Base-by-base conservation (phyloP, 64 coral and sea anemone species). In the Pachyseris speciosa region DNA sequence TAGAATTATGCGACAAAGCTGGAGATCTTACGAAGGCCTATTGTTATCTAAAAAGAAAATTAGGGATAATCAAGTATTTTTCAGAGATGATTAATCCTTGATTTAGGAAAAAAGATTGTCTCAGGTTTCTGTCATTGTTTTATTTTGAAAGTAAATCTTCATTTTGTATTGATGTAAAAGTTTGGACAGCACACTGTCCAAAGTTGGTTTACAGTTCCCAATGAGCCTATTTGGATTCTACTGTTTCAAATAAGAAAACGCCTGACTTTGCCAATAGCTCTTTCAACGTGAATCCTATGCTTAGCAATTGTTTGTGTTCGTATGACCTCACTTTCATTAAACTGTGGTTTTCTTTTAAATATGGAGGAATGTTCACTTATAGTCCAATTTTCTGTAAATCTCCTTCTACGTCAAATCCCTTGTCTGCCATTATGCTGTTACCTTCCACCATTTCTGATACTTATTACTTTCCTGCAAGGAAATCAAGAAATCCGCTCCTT, bases 401-500 rank as follows among this genome's bases (percentile, higher is more conserved):
- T n/a, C 48, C 69, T 73, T 15, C 47, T 39, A 87, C 58, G 34
- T 87, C 69, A 87, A 69, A 87, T 4, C 85, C 85, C 37, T 74
- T 87, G 34, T 87, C 85, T 74, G 85, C 85, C 85, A 87, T 87
- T 19, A 87, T 73, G 25, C 47, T 59, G 33, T 87, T 68, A 27
- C 65, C 63, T 42, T 60, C 31, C 9, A 45, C 3, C 1, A 85
- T 45, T 85, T 91, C 63, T 39, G 37, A 29, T 17, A 52, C 68
- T 58, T 66, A 7, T 25, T 37, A 37, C 48, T 88, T 91, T 28
- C 43, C 34, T 38, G 11, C 8, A 5, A 92, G 65, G 1, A 91
- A 17, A 83, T 83, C 26, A 19, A 91, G 41, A 52, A 92, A 92
- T 22, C 81, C 90, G 52, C 80, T 85, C 29, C 87, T 90, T 4